Base-by-base conservation (phyloP, 2,888 invertebrate species). In the Heteromyza rotundicornis region DNA sequence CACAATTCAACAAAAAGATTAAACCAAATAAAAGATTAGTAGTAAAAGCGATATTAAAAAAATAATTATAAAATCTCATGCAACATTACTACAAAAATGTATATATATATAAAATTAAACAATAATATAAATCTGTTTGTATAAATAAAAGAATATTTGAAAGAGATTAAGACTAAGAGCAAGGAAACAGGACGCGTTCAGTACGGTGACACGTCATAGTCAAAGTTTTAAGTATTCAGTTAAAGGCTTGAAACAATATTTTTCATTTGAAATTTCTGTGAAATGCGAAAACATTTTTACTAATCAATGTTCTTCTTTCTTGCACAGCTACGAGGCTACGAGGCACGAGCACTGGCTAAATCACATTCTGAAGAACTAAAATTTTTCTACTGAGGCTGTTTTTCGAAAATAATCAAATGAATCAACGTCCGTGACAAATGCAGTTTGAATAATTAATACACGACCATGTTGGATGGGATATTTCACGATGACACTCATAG, bases 31-130 rank as follows among this genome's bases (percentile, higher is more conserved):
- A 36, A 60, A 60, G 63, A 78, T 77, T 78, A 80, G 73, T 77
- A 74, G 70, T 74, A 72, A 70, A 80, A 80, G 79, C 78, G 68
- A 70, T 75, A 78, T 72, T 78, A 72, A 80, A 80, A 81, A 74
- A 79, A 82, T 78, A 82, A 82, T 80, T 76, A 81, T 77, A 79
- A 81, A 82, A 80, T 80, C 82, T 80, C 81, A 82, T 81, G 81
- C 80, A 80, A 80, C 77, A 78, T 78, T 68, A 75, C 71, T 79
- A 80, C 70, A 78, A 70, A 74, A 76, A 73, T 68, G 70, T 66
- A 40, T 40, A 27, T 27, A 5, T 27, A 27, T 27, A 27, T 10
- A 7, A 27, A 27, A 27, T n/a, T n/a, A n/a, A 27, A 27, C 27
- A 27, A 27, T 5, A 5, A 27, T 27, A 27, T 5, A 27, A 27